A percentile compares a stretch with the other conserved stretches of the same genome.
Conservation (phyloP, 2,113 vertebrate genomes). For the Apeltes quadracus region DNA sequence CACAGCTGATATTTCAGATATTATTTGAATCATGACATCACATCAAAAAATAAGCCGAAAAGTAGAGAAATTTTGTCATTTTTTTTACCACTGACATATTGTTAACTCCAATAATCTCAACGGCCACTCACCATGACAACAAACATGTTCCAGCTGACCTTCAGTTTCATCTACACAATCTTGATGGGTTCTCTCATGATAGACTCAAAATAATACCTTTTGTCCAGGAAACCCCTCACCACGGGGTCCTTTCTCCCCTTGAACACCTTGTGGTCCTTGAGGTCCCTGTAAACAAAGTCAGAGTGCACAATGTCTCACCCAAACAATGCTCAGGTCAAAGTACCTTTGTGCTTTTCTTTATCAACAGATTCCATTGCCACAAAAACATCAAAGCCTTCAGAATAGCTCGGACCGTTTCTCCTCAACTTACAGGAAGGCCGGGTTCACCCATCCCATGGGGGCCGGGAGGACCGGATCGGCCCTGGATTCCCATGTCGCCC, state of each 20-base stretch:
- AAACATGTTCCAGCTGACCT: background rate
- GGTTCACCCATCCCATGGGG: conserved; percentile 87
- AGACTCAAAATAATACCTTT: conserved; percentile 81
- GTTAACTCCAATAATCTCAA: background rate
- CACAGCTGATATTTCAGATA: background rate
- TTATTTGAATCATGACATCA: background rate
- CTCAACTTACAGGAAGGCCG: conserved; percentile 83
- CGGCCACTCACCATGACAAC: background rate
- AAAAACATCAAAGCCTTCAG: background rate
- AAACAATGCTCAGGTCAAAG: background rate
- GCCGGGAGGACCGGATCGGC: conserved; percentile 85
- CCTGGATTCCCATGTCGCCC: conserved; percentile 87
- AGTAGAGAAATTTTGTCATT: background rate
- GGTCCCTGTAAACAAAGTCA: conserved; percentile 81
- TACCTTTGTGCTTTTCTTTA: background rate
- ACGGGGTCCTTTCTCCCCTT: conserved; percentile 86
- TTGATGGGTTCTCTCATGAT: background rate
- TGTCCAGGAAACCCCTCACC: conserved; percentile 89
- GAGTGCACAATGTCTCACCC: background rate
- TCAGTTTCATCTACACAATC: background rate
- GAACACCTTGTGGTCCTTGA: conserved; percentile 89
- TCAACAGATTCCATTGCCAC: conserved; percentile 6
- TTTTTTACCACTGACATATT: background rate
- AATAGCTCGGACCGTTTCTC: background rate
- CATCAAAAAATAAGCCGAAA: background rate